Conservation (phyloP, 2,797 vertebrate species). For the Carcharodon carcharias region DNA sequence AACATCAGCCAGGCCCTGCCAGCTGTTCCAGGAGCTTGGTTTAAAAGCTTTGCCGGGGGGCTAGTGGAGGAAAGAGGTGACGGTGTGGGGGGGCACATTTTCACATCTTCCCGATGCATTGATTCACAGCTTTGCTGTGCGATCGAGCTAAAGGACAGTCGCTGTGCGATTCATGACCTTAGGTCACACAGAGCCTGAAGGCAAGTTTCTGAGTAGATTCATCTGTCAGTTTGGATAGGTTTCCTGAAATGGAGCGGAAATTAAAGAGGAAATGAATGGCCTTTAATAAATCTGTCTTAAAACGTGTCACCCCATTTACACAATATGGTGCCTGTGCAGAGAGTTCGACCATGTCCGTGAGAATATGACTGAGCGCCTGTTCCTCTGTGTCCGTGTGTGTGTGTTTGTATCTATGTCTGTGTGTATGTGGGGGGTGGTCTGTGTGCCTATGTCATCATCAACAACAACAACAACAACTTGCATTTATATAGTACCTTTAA, state of each 20-base stretch:
- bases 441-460: background rate
- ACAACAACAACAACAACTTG: no score
- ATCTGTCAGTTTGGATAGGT: background rate
- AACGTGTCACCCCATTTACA: background rate
- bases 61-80: no score
- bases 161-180: background rate
- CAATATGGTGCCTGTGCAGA: background rate
- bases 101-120: background rate
- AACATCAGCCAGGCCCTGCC: background rate
- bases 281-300: background rate
- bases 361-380: background rate
- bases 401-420: no score
- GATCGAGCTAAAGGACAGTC: background rate
- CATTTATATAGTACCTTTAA: background rate
- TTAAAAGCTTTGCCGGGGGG: background rate
- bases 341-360: background rate
- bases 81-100: background rate
- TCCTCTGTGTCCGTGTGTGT: background rate
- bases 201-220: background rate
- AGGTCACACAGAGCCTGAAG: background rate
- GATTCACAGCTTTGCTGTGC: background rate
- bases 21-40: background rate
- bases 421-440: no score
- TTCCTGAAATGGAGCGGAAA: background rate
- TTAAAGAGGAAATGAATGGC: background rate